These are phyloP conservation scores for Agapornis canus DNA, from an alignment of 2,797 vertebrate genomes.

Conservation along the genomic window DNA sequence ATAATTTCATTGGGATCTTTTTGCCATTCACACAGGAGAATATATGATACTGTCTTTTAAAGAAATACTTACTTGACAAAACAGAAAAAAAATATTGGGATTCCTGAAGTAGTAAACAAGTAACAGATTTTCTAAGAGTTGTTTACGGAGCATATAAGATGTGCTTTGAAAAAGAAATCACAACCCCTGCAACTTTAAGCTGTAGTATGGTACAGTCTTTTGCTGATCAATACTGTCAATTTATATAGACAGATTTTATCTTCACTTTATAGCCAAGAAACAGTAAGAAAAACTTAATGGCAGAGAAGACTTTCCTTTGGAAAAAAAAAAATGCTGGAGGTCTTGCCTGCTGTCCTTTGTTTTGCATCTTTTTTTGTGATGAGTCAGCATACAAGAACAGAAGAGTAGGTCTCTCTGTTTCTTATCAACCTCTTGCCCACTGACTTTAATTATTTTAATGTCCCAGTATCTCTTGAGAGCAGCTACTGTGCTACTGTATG, in stretches of 20 bases:
- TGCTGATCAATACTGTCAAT: accelerated
- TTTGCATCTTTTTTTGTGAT: not conserved
- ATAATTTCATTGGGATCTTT: not conserved
- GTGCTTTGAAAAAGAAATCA: not conserved
- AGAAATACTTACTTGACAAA: not conserved
- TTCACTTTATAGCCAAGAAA: not conserved
- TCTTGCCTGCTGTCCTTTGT: not conserved
- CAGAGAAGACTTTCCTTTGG: not conserved
- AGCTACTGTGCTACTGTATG: not conserved
- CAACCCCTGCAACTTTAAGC: not conserved
- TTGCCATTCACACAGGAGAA: not conserved
- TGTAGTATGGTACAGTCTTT: not conserved
- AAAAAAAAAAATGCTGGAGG: not conserved
- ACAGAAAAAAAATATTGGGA: not conserved
- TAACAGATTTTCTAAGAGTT: not conserved
- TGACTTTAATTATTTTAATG: not conserved
- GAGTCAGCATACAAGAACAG: not conserved
- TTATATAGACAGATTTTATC: not conserved
- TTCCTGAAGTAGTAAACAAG: not conserved
- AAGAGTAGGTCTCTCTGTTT: not conserved
- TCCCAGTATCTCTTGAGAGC: not conserved
- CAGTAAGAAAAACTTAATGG: not conserved
- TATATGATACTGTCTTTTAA: not conserved
- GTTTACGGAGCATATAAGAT: not conserved
- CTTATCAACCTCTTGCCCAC: not conserved